Percentiles rank a stretch among this genome's conserved stretches.
Conservation (phyloP, 2,888 invertebrate species). For the Piscicola geometra region DNA sequence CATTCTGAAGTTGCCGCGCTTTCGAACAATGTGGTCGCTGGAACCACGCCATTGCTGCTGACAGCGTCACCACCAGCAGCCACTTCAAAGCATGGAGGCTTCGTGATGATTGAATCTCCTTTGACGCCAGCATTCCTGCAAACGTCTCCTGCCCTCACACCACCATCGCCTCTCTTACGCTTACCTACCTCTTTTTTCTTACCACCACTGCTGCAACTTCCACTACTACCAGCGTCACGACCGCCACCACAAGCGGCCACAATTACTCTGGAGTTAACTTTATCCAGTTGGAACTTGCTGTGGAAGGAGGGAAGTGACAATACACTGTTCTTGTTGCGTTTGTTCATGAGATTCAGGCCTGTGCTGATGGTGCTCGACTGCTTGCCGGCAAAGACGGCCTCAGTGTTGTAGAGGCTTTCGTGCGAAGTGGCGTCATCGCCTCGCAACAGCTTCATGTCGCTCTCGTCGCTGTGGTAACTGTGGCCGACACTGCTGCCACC, state of each 20-base stretch:
- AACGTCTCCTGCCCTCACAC: neutral
- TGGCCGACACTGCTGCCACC: neutral
- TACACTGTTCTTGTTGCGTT: slow-evolving; percentile 3
- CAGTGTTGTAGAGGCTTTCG: neutral
- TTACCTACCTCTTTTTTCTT: neutral
- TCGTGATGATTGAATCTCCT: neutral
- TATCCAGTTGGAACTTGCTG: neutral
- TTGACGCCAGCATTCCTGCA: neutral
- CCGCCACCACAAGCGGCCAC: neutral
- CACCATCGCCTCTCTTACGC: neutral
- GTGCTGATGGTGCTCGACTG: neutral
- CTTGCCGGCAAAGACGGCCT: slow-evolving; percentile 2
- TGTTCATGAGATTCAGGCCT: neutral
- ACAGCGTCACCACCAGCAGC: neutral
- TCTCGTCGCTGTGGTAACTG: neutral
- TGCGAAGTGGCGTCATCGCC: neutral
- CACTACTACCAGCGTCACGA: too few species aligned
- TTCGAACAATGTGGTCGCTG: too few species aligned
- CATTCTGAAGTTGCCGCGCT: neutral
- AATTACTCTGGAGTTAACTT: neutral
- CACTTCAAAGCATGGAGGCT: neutral
- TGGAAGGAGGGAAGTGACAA: neutral
- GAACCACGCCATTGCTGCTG: too few species aligned
- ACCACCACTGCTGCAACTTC: too few species aligned
- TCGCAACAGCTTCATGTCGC: slow-evolving; percentile 9